A percentile compares a stretch with the other conserved stretches of the same genome.
Evolutionary conservation across 2,797 vertebrate genomes (phyloP).

Genomic region (Spinibarbus caldwelli): DNA sequence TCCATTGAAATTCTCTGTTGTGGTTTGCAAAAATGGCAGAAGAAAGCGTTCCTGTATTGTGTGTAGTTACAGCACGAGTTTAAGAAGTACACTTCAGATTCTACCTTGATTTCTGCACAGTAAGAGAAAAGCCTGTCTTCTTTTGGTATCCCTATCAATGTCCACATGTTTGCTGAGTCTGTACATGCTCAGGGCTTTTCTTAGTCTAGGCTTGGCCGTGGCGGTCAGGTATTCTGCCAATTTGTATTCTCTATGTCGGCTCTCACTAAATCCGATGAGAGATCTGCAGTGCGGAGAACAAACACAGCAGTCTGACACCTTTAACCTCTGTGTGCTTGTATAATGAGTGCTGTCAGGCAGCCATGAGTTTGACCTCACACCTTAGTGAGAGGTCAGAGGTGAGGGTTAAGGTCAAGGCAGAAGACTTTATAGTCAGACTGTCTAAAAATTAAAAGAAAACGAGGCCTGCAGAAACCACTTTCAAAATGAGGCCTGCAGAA

Average conservation of each 20-base stretch:
- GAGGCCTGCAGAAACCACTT: too few species aligned
- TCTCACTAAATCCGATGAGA: constrained; percentile 13
- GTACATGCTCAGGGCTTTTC: constrained; percentile 16
- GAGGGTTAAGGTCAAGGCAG: constrained; percentile 20
- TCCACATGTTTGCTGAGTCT: constrained; percentile 27
- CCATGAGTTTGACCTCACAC: constrained; percentile 44
- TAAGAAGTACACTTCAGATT: background rate
- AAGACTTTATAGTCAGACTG: constrained; percentile 1
- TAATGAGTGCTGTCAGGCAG: constrained; percentile 48
- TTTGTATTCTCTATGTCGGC: constrained; percentile 2
- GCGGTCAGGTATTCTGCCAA: constrained; percentile 2
- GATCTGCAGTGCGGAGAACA: constrained; percentile 16
- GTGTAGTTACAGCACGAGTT: background rate
- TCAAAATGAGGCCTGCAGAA: background rate
- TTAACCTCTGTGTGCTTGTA: constrained; percentile 50
- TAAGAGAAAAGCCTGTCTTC: background rate
- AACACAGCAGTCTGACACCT: constrained; percentile 37
- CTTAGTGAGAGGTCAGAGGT: constrained; percentile 20
- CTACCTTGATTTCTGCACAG: background rate
- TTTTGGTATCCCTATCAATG: constrained; percentile 5
- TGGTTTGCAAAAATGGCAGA: constrained; percentile 23
- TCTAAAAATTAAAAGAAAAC: constrained; percentile 2
- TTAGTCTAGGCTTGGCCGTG: background rate
- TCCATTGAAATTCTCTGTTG: constrained; percentile 27
- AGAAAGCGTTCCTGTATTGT: background rate